A percentile compares a stretch with the other conserved stretches of the same genome.
phyloP scores from a whole-genome alignment of 2,797 vertebrate genomes.

The Champsocephalus gunnari region DNA sequence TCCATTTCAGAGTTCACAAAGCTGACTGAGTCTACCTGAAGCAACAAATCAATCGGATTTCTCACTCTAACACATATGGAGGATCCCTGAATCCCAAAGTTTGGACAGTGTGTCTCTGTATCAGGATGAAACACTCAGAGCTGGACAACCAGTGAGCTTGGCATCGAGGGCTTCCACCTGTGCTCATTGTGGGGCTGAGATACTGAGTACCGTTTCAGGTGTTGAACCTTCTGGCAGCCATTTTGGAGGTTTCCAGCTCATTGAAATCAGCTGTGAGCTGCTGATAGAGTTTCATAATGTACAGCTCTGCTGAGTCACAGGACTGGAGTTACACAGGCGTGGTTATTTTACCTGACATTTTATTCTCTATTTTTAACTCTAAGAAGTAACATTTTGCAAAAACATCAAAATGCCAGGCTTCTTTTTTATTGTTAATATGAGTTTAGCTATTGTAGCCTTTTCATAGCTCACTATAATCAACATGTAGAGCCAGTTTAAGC shows the following conservation, averaged over 20 bases:
- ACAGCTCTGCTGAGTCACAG: conserved; percentile 2
- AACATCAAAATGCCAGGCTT: not conserved
- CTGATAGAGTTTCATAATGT: conserved; percentile 22
- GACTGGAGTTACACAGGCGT: not conserved
- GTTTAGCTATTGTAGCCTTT: conserved; percentile 16
- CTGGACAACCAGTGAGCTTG: conserved; percentile 35
- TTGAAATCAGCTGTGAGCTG: conserved; percentile 34
- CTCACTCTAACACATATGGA: conserved; percentile 41
- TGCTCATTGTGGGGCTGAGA: conserved; percentile 33
- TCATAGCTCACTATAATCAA: conserved; percentile 3
- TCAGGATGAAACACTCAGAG: conserved; percentile 40
- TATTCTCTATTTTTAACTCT: not conserved
- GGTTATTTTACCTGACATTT: not conserved
- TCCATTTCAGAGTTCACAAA: conserved; percentile 64
- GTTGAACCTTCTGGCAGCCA: conserved; percentile 47
- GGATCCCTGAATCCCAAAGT: conserved; percentile 38
- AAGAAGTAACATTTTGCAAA: conserved; percentile 6
- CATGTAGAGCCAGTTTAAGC: not conserved
- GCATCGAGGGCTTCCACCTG: conserved; percentile 42
- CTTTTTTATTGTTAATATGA: not conserved
- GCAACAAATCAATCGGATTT: conserved; percentile 30
- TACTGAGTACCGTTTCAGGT: conserved; percentile 39
- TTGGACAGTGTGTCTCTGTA: conserved; percentile 16
- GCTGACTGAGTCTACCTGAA: conserved; percentile 43
- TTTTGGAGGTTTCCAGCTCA: conserved; percentile 53